A percentile compares a stretch with the other conserved stretches of the same genome.
These are phyloP conservation scores for Microhierax caerulescens DNA, from an alignment of 2,797 vertebrate genomes.

Conservation along the genomic window DNA sequence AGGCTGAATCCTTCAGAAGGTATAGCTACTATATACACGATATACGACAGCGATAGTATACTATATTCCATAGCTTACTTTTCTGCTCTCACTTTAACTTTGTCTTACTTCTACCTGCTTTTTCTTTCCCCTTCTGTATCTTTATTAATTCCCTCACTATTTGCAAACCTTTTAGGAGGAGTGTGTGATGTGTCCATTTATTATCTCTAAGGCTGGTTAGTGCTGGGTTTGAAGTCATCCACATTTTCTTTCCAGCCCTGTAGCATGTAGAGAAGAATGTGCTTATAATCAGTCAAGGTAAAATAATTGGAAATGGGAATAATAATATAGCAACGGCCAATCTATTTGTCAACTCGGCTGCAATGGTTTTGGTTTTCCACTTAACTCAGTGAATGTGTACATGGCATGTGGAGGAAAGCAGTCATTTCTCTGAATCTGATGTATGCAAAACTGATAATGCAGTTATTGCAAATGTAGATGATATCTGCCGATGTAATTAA, in stretches of 20 bases:
- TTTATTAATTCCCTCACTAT: neutral
- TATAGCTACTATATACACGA: rapidly evolving
- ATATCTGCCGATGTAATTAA: neutral
- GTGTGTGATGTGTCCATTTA: neutral
- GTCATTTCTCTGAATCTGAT: neutral
- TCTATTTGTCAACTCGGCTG: neutral
- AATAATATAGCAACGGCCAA: neutral
- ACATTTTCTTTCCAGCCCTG: neutral
- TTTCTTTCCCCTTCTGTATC: neutral
- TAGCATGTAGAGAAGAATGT: neutral
- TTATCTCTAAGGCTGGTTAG: neutral
- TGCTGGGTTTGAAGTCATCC: neutral
- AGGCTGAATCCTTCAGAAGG: neutral
- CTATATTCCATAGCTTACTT: neutral
- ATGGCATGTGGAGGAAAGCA: neutral
- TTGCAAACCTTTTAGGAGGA: neutral
- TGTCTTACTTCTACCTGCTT: neutral
- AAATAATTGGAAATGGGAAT: constrained; percentile 29
- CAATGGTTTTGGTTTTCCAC: neutral
- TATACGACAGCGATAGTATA: rapidly evolving
- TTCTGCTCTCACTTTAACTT: neutral
- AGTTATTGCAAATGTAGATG: neutral
- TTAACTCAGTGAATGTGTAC: neutral
- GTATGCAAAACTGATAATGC: neutral
- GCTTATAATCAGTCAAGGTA: constrained; percentile 23